Conservation (phyloP, 2,797 vertebrate genomes). For the Yasuhikotakia modesta region DNA sequence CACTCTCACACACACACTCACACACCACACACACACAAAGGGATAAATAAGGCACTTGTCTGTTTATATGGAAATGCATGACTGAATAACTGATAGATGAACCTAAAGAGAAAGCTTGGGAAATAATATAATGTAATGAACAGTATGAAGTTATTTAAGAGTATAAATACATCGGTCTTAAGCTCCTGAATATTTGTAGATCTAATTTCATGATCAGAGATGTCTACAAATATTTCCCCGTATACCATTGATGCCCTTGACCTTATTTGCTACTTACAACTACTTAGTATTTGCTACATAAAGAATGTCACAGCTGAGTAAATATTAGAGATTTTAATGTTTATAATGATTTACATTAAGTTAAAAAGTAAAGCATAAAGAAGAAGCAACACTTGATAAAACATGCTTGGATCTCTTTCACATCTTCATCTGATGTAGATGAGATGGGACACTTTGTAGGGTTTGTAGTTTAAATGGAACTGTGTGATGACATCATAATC, state of each 20-base stretch:
- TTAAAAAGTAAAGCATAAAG: background rate
- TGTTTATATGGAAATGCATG: no score
- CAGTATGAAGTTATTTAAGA: background rate
- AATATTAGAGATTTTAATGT: background rate
- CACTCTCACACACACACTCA: no score
- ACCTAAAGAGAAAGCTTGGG: slow-evolving; percentile 54
- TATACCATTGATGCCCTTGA: no score
- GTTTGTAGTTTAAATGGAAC: no score
- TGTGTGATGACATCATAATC: slow-evolving; percentile 51
- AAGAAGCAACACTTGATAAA: slow-evolving; percentile 3
- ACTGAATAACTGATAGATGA: slow-evolving; percentile 71
- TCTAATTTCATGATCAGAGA: no score
- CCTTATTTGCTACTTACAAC: slow-evolving; percentile 2
- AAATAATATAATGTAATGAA: slow-evolving; percentile 58
- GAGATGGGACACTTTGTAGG: slow-evolving; percentile 32
- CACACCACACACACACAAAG: no score
- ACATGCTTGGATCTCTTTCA: slow-evolving; percentile 21
- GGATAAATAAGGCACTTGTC: no score
- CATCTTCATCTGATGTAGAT: slow-evolving; percentile 4
- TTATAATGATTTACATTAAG: background rate
- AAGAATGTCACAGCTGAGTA: background rate
- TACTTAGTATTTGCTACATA: slow-evolving; percentile 35
- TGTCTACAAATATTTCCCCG: no score
- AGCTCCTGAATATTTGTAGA: background rate
- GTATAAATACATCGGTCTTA: slow-evolving; percentile 69